These are phyloP conservation scores for Mormyrus iriodes DNA, from an alignment of 2,113 vertebrate genomes.

Conservation along the genomic window DNA sequence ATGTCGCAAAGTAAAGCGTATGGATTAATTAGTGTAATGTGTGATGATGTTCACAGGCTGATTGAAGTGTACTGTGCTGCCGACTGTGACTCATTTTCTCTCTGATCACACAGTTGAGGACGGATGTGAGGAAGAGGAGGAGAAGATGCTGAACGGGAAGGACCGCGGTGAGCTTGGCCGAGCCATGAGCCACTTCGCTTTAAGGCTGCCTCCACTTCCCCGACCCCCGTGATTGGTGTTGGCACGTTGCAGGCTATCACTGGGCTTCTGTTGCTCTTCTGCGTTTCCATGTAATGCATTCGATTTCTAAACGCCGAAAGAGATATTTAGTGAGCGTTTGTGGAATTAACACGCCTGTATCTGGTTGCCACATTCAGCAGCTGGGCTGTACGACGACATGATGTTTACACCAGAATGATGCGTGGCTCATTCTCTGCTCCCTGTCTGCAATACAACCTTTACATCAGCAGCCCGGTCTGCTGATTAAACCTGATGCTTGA, in stretches of 20 bases:
- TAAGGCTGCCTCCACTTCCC: too few species aligned
- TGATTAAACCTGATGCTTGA: neutral
- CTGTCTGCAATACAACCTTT: neutral
- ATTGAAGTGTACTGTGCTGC: neutral
- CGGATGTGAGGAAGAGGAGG: conserved; percentile 72
- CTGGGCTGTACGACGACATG: too few species aligned
- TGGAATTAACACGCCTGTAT: neutral
- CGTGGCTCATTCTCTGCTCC: neutral
- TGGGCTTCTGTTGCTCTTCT: too few species aligned
- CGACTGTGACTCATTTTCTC: neutral
- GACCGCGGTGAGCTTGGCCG: conserved; percentile 68
- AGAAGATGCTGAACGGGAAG: conserved; percentile 79
- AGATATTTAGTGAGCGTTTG: too few species aligned
- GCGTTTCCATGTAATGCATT: too few species aligned
- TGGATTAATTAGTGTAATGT: neutral
- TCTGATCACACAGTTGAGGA: conserved; percentile 65
- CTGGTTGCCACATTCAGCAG: too few species aligned
- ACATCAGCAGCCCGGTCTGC: neutral
- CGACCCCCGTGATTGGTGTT: neutral
- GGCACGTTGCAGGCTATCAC: neutral
- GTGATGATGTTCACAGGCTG: neutral
- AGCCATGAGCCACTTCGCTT: neutral
- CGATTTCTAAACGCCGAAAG: too few species aligned
- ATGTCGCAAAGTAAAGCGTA: neutral
- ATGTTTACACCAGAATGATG: neutral